Evolutionary conservation across 2,888 invertebrate species (phyloP).

Genomic region (Melanostoma mellinum): DNA sequence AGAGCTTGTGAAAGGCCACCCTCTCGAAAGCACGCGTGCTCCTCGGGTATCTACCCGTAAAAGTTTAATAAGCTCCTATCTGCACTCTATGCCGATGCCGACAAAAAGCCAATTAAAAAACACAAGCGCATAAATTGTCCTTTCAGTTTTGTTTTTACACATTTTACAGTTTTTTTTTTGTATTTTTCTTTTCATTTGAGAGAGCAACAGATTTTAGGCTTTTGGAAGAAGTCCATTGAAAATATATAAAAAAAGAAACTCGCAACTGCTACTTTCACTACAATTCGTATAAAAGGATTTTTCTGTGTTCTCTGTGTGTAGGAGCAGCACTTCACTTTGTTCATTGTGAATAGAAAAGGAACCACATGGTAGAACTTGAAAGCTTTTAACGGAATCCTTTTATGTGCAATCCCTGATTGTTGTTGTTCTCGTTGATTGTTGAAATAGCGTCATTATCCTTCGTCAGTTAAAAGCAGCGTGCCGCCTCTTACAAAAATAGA

Average conservation of each 20-base stretch:
- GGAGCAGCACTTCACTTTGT: slow-evolving; percentile 63
- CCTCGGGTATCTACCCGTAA: slow-evolving; percentile 49
- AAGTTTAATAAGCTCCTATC: slow-evolving; percentile 60
- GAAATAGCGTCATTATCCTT: slow-evolving; percentile 71
- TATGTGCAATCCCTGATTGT: slow-evolving; percentile 62
- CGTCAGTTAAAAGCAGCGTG: slow-evolving; percentile 70
- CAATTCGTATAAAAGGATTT: slow-evolving; percentile 40
- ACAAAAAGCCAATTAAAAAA: slow-evolving; percentile 71
- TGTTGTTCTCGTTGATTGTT: slow-evolving; percentile 66
- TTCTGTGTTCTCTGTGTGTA: slow-evolving; percentile 39
- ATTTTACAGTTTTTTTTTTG: slow-evolving; percentile 24
- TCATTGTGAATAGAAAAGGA: slow-evolving; percentile 48
- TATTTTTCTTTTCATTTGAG: slow-evolving; percentile 42
- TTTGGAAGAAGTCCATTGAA: slow-evolving; percentile 43
- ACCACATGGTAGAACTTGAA: slow-evolving; percentile 66
- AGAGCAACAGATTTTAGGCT: slow-evolving; percentile 69
- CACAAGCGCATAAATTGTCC: slow-evolving; percentile 61
- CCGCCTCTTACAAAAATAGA: slow-evolving; percentile 55
- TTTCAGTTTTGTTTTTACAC: slow-evolving; percentile 42
- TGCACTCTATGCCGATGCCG: slow-evolving; percentile 42
- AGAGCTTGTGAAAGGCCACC: slow-evolving; percentile 37
- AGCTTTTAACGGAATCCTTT: slow-evolving; percentile 70
- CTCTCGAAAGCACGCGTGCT: slow-evolving; percentile 49
- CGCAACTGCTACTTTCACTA: slow-evolving; percentile 57
- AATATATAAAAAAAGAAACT: slow-evolving; percentile 13